Evolutionary conservation across 2,113 vertebrate genomes (phyloP).

Genomic region (Odocoileus hemionus): DNA sequence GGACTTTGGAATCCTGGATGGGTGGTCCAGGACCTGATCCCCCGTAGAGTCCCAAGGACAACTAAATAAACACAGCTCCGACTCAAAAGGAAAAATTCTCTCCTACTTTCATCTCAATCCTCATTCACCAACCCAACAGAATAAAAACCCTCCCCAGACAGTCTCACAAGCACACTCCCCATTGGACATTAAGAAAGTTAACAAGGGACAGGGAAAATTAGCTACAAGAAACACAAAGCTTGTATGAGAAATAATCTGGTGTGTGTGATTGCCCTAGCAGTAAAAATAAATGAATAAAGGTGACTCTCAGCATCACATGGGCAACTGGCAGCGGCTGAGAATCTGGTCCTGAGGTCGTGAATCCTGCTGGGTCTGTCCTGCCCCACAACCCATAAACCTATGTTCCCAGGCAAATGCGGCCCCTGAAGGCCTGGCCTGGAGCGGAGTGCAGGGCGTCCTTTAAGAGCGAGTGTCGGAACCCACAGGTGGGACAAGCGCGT

Average conservation of each 20-base stretch:
- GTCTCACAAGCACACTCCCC: background rate
- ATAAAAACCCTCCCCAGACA: background rate
- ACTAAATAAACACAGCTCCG: background rate
- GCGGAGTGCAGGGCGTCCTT: rapidly evolving
- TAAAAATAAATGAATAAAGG: background rate
- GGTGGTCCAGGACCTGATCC: background rate
- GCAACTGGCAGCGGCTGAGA: background rate
- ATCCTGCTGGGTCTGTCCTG: background rate
- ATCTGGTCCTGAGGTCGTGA: background rate
- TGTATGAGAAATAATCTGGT: background rate
- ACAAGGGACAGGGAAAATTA: background rate
- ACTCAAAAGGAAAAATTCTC: background rate
- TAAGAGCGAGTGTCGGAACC: rapidly evolving
- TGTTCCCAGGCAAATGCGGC: too few species aligned
- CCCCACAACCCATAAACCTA: too few species aligned
- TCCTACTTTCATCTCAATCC: background rate
- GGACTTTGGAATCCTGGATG: background rate
- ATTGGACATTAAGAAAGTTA: background rate
- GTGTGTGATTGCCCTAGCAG: background rate
- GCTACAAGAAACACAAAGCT: background rate
- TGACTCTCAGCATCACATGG: rapidly evolving
- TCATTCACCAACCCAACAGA: background rate
- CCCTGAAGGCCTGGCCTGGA: background rate
- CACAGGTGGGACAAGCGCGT: rapidly evolving
- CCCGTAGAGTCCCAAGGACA: background rate